Percentiles rank a stretch among this genome's conserved stretches.
Evolutionary conservation across 2,888 invertebrate species (phyloP).

Genomic region (Himalopsyche kuldschensis): DNA sequence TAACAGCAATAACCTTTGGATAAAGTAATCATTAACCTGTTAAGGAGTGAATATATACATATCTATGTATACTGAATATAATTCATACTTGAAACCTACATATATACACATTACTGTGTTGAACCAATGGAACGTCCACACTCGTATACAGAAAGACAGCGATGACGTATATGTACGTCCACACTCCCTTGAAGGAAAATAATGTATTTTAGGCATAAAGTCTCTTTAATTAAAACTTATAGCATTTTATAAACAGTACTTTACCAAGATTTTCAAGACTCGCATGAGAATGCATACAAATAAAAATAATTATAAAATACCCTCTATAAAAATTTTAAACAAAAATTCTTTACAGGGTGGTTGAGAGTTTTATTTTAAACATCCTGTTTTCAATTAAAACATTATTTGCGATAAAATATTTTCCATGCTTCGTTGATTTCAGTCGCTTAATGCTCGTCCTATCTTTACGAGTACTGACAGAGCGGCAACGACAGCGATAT

Average conservation of each 20-base stretch:
- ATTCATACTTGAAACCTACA: too few species aligned
- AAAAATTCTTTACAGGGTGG: neutral
- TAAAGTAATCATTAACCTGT: too few species aligned
- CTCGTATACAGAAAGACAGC: too few species aligned
- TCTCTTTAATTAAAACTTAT: too few species aligned
- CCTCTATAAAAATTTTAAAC: neutral
- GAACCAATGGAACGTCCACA: too few species aligned
- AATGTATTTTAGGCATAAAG: too few species aligned
- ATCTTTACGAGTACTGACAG: neutral
- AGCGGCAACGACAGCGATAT: neutral
- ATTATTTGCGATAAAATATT: neutral
- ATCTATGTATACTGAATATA: too few species aligned
- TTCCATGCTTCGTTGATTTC: neutral
- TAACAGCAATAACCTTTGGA: too few species aligned
- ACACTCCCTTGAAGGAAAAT: too few species aligned
- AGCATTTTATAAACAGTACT: neutral
- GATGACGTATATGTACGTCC: too few species aligned
- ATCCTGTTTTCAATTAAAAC: neutral
- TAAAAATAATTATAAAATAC: neutral
- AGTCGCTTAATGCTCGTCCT: neutral
- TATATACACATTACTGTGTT: too few species aligned
- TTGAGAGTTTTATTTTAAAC: neutral
- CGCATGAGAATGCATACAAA: neutral
- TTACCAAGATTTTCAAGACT: neutral
- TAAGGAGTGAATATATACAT: too few species aligned